Conservation (phyloP, 2,888 invertebrate species). For the Lithophane semibrunnea region DNA sequence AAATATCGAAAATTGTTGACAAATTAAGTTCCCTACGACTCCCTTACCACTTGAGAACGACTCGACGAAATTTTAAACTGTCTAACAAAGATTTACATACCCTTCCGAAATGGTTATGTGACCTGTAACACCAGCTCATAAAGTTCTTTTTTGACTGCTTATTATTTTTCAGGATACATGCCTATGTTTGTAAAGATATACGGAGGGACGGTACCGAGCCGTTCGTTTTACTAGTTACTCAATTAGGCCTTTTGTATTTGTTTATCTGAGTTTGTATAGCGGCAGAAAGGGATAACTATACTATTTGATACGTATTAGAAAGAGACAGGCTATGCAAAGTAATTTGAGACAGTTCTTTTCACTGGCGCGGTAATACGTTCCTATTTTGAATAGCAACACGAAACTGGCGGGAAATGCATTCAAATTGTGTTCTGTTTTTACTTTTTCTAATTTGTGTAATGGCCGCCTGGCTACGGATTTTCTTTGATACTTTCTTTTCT, state of each 20-base stretch:
- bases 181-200: slow-evolving; percentile 75
- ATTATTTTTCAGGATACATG: slow-evolving; percentile 46
- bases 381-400: slow-evolving; percentile 90
- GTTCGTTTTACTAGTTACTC: slow-evolving; percentile 91
- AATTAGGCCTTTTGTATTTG: slow-evolving; percentile 91
- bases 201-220: slow-evolving; percentile 88
- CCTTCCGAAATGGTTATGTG: slow-evolving; percentile 27
- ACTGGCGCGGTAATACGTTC: slow-evolving; percentile 88
- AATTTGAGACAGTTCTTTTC: slow-evolving; percentile 91
- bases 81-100: slow-evolving; percentile 63
- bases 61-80: slow-evolving; percentile 86
- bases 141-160: slow-evolving; percentile 64
- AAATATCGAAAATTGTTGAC: slow-evolving; percentile 91
- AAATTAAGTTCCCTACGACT: slow-evolving; percentile 90
- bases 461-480: slow-evolving; percentile 80
- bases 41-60: slow-evolving; percentile 89
- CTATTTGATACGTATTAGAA: slow-evolving; percentile 61
- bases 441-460: slow-evolving; percentile 87
- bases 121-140: slow-evolving; percentile 55
- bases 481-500: slow-evolving; percentile 81
- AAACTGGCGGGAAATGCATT: slow-evolving; percentile 89
- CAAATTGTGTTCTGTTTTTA: slow-evolving; percentile 79
- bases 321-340: slow-evolving; percentile 80
- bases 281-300: slow-evolving; percentile 76
- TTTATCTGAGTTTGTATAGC: slow-evolving; percentile 90